Percentiles rank a stretch among this genome's conserved stretches.
Evolutionary conservation across 2,888 invertebrate genomes (phyloP).

Genomic region (Atrina japonica): DNA sequence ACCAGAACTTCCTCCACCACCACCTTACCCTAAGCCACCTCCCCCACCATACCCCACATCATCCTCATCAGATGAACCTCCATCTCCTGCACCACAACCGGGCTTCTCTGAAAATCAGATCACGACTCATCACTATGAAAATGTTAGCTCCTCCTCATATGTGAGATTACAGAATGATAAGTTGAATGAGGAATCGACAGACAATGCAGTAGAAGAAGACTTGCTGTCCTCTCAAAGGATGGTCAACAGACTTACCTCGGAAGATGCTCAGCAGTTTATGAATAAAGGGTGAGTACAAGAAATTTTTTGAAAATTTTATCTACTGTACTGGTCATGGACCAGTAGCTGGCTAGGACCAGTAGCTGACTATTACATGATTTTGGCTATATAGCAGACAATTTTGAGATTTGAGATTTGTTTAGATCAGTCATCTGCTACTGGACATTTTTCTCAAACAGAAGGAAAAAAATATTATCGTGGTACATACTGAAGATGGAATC

Average conservation of each 20-base stretch:
- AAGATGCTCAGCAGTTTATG: conserved; percentile 14
- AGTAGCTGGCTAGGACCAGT: too few relatives aligned
- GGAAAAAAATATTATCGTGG: too few relatives aligned
- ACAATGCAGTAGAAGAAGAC: background rate
- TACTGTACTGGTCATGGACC: too few relatives aligned
- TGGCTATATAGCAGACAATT: too few relatives aligned
- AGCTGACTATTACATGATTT: too few relatives aligned
- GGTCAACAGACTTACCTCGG: conserved; percentile 11
- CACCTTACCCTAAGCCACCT: conserved; percentile 47
- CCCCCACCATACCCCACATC: conserved; percentile 50
- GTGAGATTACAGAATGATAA: background rate
- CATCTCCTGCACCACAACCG: conserved; percentile 43
- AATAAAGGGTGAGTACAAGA: conserved; percentile 28
- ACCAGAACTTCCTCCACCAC: conserved; percentile 37
- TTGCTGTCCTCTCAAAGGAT: background rate
- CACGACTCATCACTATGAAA: conserved; percentile 17
- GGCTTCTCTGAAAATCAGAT: conserved; percentile 16
- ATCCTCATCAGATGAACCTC: conserved; percentile 32
- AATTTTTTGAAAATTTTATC: too few relatives aligned
- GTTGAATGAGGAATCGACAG: background rate
- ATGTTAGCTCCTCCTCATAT: conserved; percentile 5
- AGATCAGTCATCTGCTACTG: too few relatives aligned
- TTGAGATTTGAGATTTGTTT: too few relatives aligned
- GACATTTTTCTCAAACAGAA: too few relatives aligned
- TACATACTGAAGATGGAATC: too few relatives aligned